Evolutionary conservation across 1,140 invertebrate species (phyloP).

Genomic region (Onthophagus taurus): DNA sequence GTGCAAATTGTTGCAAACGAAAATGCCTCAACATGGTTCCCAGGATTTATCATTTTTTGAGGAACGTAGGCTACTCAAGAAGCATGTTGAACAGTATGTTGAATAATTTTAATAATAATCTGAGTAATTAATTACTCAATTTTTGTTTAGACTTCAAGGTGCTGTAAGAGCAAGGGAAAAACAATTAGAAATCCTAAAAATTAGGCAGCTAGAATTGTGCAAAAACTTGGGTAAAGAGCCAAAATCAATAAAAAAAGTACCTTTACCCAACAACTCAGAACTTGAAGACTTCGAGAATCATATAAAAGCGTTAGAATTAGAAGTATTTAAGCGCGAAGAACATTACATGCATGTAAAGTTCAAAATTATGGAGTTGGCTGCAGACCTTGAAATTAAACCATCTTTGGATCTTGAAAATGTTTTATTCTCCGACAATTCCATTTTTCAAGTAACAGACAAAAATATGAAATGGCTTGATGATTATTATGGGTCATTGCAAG

Average conservation of each 20-base stretch:
- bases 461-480: conserved; percentile 48
- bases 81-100: neutral
- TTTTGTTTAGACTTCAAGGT: conserved; percentile 12
- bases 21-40: conserved; percentile 1
- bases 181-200: conserved; percentile 16
- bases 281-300: conserved; percentile 42
- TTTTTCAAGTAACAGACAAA: conserved; percentile 42
- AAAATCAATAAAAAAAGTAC: conserved; percentile 38
- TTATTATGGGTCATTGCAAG: conserved; percentile 29
- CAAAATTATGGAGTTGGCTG: conserved; percentile 45
- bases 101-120: neutral
- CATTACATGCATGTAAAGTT: conserved; percentile 43
- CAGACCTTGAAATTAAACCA: conserved; percentile 44
- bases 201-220: conserved; percentile 23
- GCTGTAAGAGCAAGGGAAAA: conserved; percentile 16
- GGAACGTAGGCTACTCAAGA: conserved; percentile 1
- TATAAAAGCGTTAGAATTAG: conserved; percentile 43
- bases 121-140: too few relatives aligned
- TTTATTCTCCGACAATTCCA: conserved; percentile 42
- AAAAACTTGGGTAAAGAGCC: conserved; percentile 39
- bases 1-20: conserved; percentile 1
- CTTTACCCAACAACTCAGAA: conserved; percentile 43
- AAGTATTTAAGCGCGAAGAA: conserved; percentile 43
- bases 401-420: conserved; percentile 43
- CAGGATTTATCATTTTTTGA: neutral